phyloP scores from a whole-genome alignment of 23 tunicate species.

The Aplidium turbinatum region DNA sequence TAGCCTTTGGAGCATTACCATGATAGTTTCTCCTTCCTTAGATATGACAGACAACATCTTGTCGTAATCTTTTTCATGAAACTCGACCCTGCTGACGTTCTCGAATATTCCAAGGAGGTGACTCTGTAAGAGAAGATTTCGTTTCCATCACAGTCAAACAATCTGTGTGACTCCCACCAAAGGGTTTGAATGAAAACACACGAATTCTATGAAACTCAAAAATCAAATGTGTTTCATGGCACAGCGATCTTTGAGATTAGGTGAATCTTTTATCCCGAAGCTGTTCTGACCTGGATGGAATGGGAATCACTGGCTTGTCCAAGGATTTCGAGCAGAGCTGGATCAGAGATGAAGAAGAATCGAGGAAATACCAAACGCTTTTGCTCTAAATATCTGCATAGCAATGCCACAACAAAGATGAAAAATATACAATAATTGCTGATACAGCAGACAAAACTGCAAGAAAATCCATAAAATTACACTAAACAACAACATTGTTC shows the following conservation, averaged over 20 bases:
- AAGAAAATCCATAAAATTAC: no score
- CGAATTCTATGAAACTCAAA: background rate
- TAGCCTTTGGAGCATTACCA: conserved; percentile 40
- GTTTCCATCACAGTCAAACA: background rate
- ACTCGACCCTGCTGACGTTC: conserved; percentile 85
- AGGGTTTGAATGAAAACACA: background rate
- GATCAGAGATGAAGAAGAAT: conserved; percentile 98
- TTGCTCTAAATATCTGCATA: conserved; percentile 83
- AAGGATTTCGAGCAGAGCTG: conserved; percentile 94
- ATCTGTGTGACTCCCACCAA: background rate
- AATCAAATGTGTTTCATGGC: no score
- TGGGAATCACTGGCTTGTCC: conserved; percentile 99
- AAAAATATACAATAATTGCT: no score
- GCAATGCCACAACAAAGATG: background rate
- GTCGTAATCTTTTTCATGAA: conserved; percentile 97
- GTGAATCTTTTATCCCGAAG: no score
- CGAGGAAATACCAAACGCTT: conserved; percentile 97
- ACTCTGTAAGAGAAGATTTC: conserved; percentile 39
- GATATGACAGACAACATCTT: conserved; percentile 85
- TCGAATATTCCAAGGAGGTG: conserved; percentile 97
- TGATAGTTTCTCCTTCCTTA: conserved; percentile 91
- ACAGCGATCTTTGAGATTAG: no score
- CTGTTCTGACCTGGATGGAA: conserved; percentile 85
- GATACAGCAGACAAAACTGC: no score
- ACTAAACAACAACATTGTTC: no score